These are phyloP conservation scores for Tetrapedia diversipes DNA, from an alignment of 2,888 invertebrate species.

Conservation along the genomic window DNA sequence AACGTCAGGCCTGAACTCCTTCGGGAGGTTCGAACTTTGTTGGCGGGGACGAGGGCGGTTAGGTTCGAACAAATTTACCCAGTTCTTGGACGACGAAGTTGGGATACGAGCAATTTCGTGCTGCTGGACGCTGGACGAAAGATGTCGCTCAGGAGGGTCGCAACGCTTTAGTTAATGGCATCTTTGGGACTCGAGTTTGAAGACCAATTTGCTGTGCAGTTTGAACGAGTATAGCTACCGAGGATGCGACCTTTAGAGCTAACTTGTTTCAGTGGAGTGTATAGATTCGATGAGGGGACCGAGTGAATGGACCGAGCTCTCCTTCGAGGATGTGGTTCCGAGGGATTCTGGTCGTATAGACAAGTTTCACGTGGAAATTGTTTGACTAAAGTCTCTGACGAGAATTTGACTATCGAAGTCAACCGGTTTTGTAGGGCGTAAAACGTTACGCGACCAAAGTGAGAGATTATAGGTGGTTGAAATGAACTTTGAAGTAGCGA, in stretches of 20 bases:
- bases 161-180: not conserved
- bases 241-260: not conserved
- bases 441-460: no score
- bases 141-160: not conserved
- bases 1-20: constrained; percentile 44
- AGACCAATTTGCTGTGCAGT: not conserved
- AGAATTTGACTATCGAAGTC: no score
- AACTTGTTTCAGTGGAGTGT: not conserved
- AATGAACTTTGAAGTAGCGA: not conserved
- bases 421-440: no score
- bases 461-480: no score
- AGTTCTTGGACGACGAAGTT: not conserved
- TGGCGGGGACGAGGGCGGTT: no score
- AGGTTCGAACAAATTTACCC: constrained; percentile 23
- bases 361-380: no score
- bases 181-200: not conserved
- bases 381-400: no score
- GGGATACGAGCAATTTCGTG: not conserved
- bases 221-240: no score
- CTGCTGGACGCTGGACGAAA: no score
- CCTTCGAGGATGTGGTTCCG: not conserved
- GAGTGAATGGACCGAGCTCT: not conserved
- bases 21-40: constrained; percentile 21
- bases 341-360: no score
- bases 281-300: not conserved